Base-by-base conservation (phyloP, 2,797 vertebrate species). In the Tokudaia tokunoshimensis region DNA sequence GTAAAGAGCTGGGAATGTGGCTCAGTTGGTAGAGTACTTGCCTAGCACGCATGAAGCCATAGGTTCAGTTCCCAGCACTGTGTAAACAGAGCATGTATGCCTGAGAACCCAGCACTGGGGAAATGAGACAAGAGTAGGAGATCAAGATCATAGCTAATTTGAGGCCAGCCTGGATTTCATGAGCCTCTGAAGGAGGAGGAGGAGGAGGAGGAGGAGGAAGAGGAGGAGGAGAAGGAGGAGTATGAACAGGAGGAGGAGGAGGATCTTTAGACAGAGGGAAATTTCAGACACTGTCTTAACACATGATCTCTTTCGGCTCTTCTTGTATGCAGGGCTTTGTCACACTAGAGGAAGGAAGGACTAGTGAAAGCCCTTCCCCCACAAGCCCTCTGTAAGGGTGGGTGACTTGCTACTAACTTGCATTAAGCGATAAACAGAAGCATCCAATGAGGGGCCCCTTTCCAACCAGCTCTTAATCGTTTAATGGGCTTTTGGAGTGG, bases 181-280 rank as follows among this genome's bases (percentile, higher is more conserved):
- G 86, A 24, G 26, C 31, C n/a, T 87, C 34, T 52, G 63, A 17
- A 34, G 47, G 26, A 79, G 26, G 50, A 79, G 29, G 44, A 44
- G 41, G 4, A 50, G 2, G 24, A 31, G 44, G n/a, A n/a, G 8
- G 1, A 22, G 0, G 3, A 20, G 34, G 6, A 37, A 3, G n/a
- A 74, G 17, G 70, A 74, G 31, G 11, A 24, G 12, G 1, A 14
- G 37, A 10, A 5, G 37, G 37, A 75, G 11, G 37, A 44, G 37
- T 14, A 75, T 37, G 59, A 61, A 20, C 20, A 50, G 6, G 26
- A 44, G 47, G 76, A 31, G 0, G 19, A 50, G 24, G 26, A 17
- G 31, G 3, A 87, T 59, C 52, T 83, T 41, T 4, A 47, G 12
- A 20, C 57, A 94, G 52, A 34, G 41, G 55, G 81, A 80, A 84